These are phyloP conservation scores for Agraylea sexmaculata DNA, from an alignment of 1,140 invertebrate genomes.

Conservation along the genomic window DNA sequence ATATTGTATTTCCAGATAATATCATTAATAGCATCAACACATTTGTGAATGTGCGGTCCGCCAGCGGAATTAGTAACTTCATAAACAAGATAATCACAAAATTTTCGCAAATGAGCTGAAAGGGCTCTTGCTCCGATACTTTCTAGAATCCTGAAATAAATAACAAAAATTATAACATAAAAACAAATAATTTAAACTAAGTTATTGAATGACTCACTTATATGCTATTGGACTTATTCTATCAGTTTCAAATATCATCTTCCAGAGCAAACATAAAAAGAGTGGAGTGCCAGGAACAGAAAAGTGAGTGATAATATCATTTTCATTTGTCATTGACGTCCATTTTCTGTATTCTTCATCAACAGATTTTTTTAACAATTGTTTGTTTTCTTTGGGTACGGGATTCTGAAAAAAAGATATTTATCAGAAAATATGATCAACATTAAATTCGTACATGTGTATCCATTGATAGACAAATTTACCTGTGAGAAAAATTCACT, in stretches of 20 bases:
- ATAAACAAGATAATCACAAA: slow-evolving; percentile 88
- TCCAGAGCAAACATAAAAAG: slow-evolving; percentile 88
- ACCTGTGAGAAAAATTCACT: slow-evolving; percentile 63
- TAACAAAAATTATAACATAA: not conserved
- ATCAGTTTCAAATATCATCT: slow-evolving; percentile 91
- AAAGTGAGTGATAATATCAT: slow-evolving; percentile 91
- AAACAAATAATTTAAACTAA: not conserved
- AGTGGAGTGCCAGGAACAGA: slow-evolving; percentile 78
- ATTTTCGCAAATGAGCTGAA: slow-evolving; percentile 82
- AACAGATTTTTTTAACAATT: slow-evolving; percentile 79
- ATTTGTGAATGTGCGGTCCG: slow-evolving; percentile 76
- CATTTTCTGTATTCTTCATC: slow-evolving; percentile 93
- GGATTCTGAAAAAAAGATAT: slow-evolving; percentile 57
- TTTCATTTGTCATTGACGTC: slow-evolving; percentile 93
- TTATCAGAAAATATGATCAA: not conserved
- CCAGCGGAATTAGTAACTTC: slow-evolving; percentile 80
- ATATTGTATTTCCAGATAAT: slow-evolving; percentile 98
- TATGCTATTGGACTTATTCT: slow-evolving; percentile 86
- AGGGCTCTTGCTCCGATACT: slow-evolving; percentile 82
- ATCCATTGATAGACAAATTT: not conserved
- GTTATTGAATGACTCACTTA: slow-evolving; percentile 50
- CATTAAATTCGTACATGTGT: not conserved
- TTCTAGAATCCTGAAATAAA: slow-evolving; percentile 67
- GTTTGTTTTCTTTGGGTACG: slow-evolving; percentile 80
- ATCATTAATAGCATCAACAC: slow-evolving; percentile 88